phyloP scores from a whole-genome alignment of 2,888 invertebrate genomes.

The Drosophila melanocephala region DNA sequence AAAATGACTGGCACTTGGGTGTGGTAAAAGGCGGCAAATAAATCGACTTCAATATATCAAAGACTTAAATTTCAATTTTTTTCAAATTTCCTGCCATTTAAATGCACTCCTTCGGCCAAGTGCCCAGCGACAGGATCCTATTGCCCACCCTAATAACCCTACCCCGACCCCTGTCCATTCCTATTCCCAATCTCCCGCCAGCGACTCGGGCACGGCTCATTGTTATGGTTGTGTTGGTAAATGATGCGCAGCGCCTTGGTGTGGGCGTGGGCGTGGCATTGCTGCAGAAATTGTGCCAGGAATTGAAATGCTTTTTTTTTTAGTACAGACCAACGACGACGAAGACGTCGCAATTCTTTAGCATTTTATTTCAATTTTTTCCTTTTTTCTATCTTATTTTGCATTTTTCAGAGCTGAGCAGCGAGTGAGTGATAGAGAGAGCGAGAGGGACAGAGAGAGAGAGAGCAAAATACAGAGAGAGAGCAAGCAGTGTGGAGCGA shows the following conservation, averaged over 20 bases:
- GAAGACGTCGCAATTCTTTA: constrained; percentile 80
- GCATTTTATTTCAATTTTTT: constrained; percentile 83
- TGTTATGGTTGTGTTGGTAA: constrained; percentile 76
- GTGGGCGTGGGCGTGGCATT: constrained; percentile 60
- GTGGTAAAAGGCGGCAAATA: constrained; percentile 66
- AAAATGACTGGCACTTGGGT: constrained; percentile 51
- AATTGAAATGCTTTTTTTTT: constrained; percentile 67
- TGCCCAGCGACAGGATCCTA: constrained; percentile 37
- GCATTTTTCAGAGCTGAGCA: constrained; percentile 46
- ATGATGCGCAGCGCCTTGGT: constrained; percentile 57
- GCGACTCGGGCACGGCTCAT: constrained; percentile 39
- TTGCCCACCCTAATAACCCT: constrained; percentile 3
- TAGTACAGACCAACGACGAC: constrained; percentile 58
- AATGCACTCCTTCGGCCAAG: constrained; percentile 75
- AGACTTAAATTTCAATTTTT: constrained; percentile 84
- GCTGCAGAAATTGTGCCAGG: constrained; percentile 77
- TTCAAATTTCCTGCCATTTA: constrained; percentile 82
- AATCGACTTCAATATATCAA: constrained; percentile 80
- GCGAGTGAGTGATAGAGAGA: constrained; percentile 7
- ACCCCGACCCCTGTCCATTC: constrained; percentile 4
- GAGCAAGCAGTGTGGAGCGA: constrained; percentile 22
- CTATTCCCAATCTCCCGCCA: constrained; percentile 4
- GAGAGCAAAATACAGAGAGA: constrained; percentile 1
- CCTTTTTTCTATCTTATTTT: constrained; percentile 67
- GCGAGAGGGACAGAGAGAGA: neutral